Percentiles rank a stretch among this genome's conserved stretches.
Evolutionary conservation across 2,797 vertebrate species (phyloP).

Genomic region (Gambelia wislizenii): DNA sequence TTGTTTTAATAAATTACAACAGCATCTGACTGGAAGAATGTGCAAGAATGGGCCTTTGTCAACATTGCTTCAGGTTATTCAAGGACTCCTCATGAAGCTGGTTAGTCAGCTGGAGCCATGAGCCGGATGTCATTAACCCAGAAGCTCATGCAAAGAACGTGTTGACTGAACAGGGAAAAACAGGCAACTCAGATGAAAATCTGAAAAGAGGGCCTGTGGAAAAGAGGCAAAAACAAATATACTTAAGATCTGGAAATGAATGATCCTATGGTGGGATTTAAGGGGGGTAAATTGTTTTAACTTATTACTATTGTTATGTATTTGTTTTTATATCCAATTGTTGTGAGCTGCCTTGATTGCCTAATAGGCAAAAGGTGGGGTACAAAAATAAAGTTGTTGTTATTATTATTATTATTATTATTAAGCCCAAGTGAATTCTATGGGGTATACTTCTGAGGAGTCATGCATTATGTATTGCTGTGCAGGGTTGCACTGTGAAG

Average conservation of each 20-base stretch:
- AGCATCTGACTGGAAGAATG: not conserved
- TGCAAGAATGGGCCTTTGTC: not conserved
- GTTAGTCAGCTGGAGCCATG: constrained; percentile 1
- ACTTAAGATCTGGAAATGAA: not conserved
- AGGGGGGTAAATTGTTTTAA: too few species aligned
- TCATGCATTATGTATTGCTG: too few species aligned
- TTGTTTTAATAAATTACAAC: not conserved
- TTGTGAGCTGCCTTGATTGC: too few species aligned
- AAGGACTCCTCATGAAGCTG: not conserved
- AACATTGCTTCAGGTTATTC: not conserved
- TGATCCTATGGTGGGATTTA: not conserved
- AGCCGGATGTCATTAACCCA: not conserved
- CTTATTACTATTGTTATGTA: too few species aligned
- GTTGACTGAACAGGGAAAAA: not conserved
- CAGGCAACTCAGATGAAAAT: not conserved
- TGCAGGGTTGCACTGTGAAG: not conserved
- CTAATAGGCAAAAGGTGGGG: too few species aligned
- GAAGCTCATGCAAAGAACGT: not conserved
- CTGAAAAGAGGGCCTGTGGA: not conserved
- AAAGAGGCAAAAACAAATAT: not conserved
- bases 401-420: too few species aligned
- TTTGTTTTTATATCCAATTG: too few species aligned
- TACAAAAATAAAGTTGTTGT: too few species aligned
- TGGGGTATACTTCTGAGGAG: too few species aligned
- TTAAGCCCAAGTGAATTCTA: not conserved